A percentile compares a stretch with the other conserved stretches of the same genome.
phyloP scores from a whole-genome alignment of 2,113 vertebrate genomes.

The Lycaon pictus region DNA sequence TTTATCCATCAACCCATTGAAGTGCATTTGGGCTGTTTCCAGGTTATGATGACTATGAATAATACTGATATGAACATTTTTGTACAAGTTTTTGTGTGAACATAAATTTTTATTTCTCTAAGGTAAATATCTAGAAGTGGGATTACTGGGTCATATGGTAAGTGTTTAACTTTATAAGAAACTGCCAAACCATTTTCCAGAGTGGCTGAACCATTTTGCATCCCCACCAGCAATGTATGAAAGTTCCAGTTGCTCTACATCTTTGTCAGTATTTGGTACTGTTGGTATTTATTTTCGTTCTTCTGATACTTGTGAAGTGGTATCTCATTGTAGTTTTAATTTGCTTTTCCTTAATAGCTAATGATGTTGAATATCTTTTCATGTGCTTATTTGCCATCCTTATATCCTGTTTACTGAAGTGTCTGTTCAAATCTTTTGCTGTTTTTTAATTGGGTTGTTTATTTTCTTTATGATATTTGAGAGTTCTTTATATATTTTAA shows the following conservation, averaged over 20 bases:
- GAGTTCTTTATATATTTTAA: slow-evolving; percentile 53
- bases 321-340: slow-evolving; percentile 73
- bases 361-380: slow-evolving; percentile 71
- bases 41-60: slow-evolving; percentile 71
- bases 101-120: slow-evolving; percentile 83
- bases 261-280: slow-evolving; percentile 73
- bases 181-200: slow-evolving; percentile 77
- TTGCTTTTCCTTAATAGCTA: slow-evolving; percentile 74
- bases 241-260: slow-evolving; percentile 67
- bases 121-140: slow-evolving; percentile 82
- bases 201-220: slow-evolving; percentile 79
- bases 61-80: slow-evolving; percentile 77
- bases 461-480: slow-evolving; percentile 72
- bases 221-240: slow-evolving; percentile 74
- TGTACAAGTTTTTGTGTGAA: slow-evolving; percentile 80
- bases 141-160: slow-evolving; percentile 83
- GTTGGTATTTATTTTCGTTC: slow-evolving; percentile 71
- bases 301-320: slow-evolving; percentile 66
- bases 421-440: slow-evolving; percentile 64
- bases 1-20: slow-evolving; percentile 58
- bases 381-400: slow-evolving; percentile 74
- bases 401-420: slow-evolving; percentile 62
- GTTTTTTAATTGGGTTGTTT: slow-evolving; percentile 66
- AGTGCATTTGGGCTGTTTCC: slow-evolving; percentile 66
- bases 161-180: slow-evolving; percentile 82